A percentile compares a stretch with the other conserved stretches of the same genome.
These are phyloP conservation scores for Herminia tarsipennalis DNA, from an alignment of 2,888 invertebrate genomes.

Conservation along the genomic window DNA sequence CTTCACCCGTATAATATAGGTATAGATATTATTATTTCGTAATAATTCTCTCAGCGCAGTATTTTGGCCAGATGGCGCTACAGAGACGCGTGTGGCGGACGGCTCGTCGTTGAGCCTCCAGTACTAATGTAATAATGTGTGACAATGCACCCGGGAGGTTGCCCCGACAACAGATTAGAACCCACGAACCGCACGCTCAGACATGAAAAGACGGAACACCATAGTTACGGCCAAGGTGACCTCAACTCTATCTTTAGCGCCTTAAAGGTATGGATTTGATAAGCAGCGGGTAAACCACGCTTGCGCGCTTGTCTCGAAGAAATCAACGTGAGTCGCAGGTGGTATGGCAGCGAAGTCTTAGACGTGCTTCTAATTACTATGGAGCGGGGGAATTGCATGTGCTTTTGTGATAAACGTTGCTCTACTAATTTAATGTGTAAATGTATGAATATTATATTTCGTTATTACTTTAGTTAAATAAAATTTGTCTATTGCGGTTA, in stretches of 20 bases:
- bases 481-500: no score
- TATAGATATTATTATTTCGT: no score
- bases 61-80: no score
- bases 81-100: background rate
- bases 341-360: background rate
- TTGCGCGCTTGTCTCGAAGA: constrained; percentile 3
- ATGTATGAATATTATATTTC: no score
- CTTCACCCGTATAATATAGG: no score
- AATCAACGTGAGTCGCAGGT: constrained; percentile 1
- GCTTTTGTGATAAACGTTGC: background rate
- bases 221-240: background rate
- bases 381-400: background rate
- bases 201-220: background rate
- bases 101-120: background rate
- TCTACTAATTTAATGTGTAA: background rate
- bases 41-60: no score
- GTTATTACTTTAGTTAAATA: no score
- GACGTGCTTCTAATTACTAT: constrained; percentile 4
- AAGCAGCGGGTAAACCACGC: background rate
- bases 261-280: background rate
- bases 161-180: constrained; percentile 1
- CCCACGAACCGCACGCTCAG: background rate
- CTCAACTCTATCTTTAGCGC: no score
- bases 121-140: constrained; percentile 27
- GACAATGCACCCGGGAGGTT: constrained; percentile 30